phyloP scores from a whole-genome alignment of 2,113 vertebrate species.

The Dendrocopos noguchii region DNA sequence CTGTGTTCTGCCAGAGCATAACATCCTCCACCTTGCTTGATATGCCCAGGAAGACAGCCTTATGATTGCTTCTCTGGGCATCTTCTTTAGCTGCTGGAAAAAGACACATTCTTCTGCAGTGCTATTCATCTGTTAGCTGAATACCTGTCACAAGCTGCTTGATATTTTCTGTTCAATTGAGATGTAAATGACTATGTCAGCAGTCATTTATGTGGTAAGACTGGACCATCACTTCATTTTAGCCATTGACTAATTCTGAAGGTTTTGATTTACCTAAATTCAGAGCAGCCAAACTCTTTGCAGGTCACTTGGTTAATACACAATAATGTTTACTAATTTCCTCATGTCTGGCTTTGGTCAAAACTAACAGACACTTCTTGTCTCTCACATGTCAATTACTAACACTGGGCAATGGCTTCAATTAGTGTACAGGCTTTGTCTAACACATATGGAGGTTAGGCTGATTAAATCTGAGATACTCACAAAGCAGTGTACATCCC shows the following conservation, averaged over 20 bases:
- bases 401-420: neutral
- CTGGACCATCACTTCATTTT: neutral
- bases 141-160: neutral
- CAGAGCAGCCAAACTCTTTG: neutral
- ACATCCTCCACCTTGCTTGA: neutral
- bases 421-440: neutral
- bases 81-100: neutral
- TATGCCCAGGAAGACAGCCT: accelerated
- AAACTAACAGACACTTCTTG: neutral
- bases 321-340: neutral
- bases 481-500: neutral
- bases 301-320: neutral
- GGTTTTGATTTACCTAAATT: neutral
- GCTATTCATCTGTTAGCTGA: neutral
- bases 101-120: neutral
- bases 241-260: neutral
- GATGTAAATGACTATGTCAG: neutral
- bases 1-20: neutral
- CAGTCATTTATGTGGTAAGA: neutral
- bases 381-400: neutral
- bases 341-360: neutral
- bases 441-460: neutral
- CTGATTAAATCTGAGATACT: neutral
- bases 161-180: neutral
- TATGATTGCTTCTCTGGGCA: neutral